phyloP scores from a whole-genome alignment of 2,113 vertebrate species.

The Tachysurus fulvidraco region DNA sequence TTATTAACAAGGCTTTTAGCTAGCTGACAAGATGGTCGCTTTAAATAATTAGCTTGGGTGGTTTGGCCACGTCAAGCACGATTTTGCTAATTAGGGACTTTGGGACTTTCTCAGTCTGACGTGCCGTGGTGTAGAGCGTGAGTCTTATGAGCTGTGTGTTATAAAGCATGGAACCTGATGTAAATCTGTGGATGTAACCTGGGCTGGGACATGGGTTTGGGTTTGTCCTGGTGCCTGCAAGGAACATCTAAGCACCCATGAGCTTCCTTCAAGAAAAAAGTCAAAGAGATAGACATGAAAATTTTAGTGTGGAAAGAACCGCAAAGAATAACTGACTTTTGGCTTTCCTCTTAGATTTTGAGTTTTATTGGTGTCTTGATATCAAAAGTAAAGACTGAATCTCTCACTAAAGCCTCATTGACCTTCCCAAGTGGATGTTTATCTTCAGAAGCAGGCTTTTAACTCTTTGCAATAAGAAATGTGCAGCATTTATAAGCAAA shows the following conservation, averaged over 20 bases:
- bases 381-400: neutral
- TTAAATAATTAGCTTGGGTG: conserved; percentile 26
- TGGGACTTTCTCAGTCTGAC: conserved; percentile 49
- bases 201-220: neutral
- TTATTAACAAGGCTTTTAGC: conserved; percentile 28
- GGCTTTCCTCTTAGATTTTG: neutral
- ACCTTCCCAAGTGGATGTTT: neutral
- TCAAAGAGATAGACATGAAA: neutral
- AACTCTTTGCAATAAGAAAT: neutral
- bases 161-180: conserved; percentile 57
- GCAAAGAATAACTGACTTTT: neutral
- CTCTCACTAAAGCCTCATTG: neutral
- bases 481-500: neutral
- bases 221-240: neutral
- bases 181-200: neutral
- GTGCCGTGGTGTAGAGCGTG: conserved; percentile 44
- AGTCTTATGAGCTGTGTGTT: conserved; percentile 48
- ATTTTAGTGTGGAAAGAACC: neutral
- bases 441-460: neutral
- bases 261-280: neutral
- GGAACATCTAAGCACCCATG: neutral
- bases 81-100: conserved; percentile 43
- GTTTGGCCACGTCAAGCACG: conserved; percentile 20
- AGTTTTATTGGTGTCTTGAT: neutral
- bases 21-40: neutral